Percentiles rank a stretch among this genome's conserved stretches.
phyloP scores from a whole-genome alignment of 2,797 vertebrate genomes.

The Setipinna tenuifilis region DNA sequence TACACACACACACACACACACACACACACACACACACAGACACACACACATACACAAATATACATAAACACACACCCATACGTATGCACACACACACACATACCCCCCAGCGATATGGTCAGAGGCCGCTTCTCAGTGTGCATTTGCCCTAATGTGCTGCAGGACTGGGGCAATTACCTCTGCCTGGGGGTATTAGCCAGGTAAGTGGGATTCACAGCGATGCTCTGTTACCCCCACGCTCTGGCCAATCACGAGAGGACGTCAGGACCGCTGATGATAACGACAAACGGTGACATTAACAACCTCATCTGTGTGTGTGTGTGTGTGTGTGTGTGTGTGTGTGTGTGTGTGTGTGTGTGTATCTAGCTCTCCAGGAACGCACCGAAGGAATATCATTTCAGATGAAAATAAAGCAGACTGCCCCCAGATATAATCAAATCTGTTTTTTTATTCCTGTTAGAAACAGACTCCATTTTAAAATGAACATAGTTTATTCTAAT shows the following conservation, averaged over 20 bases:
- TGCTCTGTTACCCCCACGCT: neutral
- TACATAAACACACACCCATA: too few relatives aligned
- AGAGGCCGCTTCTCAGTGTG: neutral
- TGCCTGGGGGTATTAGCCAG: neutral
- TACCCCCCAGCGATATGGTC: neutral
- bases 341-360: too few relatives aligned
- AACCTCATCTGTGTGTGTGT: neutral
- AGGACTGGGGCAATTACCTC: neutral
- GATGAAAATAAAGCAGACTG: neutral
- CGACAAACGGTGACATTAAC: conserved; percentile 1
- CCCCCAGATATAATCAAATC: neutral
- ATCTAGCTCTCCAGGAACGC: neutral
- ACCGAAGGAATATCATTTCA: neutral
- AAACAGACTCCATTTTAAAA: neutral
- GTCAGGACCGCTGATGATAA: neutral
- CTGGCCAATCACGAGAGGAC: neutral
- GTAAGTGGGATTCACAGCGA: neutral
- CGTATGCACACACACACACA: too few relatives aligned
- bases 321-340: too few relatives aligned
- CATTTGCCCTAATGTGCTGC: neutral
- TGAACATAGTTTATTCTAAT: neutral
- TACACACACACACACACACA: too few relatives aligned
- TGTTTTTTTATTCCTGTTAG: neutral
- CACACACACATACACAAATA: too few relatives aligned
- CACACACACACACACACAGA: too few relatives aligned